Conservation (phyloP, 64 coral and sea anemone genomes). For the Montipora efflorescens region DNA sequence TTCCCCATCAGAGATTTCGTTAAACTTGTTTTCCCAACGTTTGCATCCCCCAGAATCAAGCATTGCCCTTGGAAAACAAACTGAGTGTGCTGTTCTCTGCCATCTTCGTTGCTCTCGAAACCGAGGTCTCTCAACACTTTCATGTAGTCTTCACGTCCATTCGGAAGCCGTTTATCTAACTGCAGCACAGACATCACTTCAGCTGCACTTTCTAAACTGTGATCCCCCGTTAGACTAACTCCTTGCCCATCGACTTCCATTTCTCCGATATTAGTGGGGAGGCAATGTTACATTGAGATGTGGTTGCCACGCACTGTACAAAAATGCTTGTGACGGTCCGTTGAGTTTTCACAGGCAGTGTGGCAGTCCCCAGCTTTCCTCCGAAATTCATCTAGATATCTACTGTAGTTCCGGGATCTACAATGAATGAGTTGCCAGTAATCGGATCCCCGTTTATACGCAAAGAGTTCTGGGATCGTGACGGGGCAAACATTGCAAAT, state of each 20-base stretch:
- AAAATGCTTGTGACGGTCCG: too few relatives aligned
- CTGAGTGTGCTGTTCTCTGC: slow-evolving; percentile 1
- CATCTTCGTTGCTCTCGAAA: not conserved
- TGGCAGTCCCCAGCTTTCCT: too few relatives aligned
- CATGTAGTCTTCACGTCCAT: not conserved
- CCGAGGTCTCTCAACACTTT: not conserved
- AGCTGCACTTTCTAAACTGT: slow-evolving; percentile 34
- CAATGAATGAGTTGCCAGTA: too few relatives aligned
- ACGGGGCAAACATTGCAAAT: too few relatives aligned
- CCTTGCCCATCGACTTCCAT: not conserved
- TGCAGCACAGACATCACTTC: slow-evolving; percentile 4
- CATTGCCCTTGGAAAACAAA: slow-evolving; percentile 36
- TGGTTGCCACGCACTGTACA: too few relatives aligned
- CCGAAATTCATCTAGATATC: too few relatives aligned
- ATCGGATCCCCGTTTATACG: too few relatives aligned
- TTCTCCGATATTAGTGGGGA: not conserved
- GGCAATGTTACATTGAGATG: too few relatives aligned
- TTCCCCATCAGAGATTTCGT: slow-evolving; percentile 21
- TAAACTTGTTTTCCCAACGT: slow-evolving; percentile 23
- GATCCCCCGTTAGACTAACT: slow-evolving; percentile 5
- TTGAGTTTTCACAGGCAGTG: too few relatives aligned
- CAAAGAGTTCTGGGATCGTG: too few relatives aligned
- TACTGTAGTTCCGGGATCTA: too few relatives aligned
- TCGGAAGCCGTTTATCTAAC: not conserved
- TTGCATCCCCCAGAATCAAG: slow-evolving; percentile 23